Conservation (phyloP, 1,140 invertebrate genomes). For the Procambarus clarkii region DNA sequence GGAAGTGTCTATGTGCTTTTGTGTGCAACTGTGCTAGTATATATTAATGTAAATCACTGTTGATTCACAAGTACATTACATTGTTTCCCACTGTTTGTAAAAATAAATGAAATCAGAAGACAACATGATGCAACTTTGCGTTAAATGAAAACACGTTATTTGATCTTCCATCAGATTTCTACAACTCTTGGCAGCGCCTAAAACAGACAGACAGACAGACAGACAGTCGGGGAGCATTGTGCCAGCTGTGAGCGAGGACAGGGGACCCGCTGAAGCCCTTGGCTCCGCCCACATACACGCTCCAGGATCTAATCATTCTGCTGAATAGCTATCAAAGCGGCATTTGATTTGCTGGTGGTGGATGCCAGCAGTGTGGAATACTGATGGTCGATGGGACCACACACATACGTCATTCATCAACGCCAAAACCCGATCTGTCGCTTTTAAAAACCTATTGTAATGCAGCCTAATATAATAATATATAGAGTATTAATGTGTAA, state of each 20-base stretch:
- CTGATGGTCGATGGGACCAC: neutral
- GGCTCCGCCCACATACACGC: constrained; percentile 3
- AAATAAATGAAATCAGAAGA: too few relatives aligned
- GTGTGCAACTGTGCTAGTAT: too few relatives aligned
- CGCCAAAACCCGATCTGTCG: neutral
- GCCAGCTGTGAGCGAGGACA: neutral
- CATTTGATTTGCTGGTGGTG: neutral
- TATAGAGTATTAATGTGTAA: too few relatives aligned
- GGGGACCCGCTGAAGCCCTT: constrained; percentile 42
- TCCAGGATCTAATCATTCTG: neutral
- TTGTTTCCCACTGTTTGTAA: too few relatives aligned
- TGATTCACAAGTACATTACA: too few relatives aligned
- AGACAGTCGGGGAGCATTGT: neutral
- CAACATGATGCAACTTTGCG: too few relatives aligned
- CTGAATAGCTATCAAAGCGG: neutral
- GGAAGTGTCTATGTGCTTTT: too few relatives aligned
- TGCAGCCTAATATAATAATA: too few relatives aligned
- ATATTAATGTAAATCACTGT: too few relatives aligned
- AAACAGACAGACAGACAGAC: neutral
- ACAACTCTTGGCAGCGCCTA: neutral
- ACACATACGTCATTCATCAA: neutral
- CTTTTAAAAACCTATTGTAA: too few relatives aligned
- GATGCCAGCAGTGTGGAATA: neutral
- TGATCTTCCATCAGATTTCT: neutral
- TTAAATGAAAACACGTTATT: too few relatives aligned